Evolutionary conservation across 2,797 vertebrate genomes (phyloP).

Genomic region (Sebastes reedi): DNA sequence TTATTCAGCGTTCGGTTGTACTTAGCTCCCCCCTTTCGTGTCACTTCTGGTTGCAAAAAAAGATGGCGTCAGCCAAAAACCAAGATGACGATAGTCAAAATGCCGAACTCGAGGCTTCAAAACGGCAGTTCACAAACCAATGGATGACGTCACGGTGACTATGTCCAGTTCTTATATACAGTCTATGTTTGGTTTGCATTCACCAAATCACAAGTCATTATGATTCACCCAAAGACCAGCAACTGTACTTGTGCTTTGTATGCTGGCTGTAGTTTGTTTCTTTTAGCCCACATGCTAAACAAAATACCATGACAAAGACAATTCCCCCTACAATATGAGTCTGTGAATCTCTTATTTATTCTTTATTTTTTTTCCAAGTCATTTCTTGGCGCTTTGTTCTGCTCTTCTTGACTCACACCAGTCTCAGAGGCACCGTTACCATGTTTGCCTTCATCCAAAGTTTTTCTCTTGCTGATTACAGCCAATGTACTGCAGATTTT

Average conservation of each 20-base stretch:
- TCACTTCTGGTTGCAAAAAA: not conserved
- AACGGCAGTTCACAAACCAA: not conserved
- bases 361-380: not conserved
- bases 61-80: not conserved
- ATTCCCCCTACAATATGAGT: not conserved
- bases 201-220: conserved; percentile 3
- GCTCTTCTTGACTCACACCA: conserved; percentile 25
- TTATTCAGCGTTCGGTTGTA: not conserved
- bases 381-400: conserved; percentile 19
- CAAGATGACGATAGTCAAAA: not conserved
- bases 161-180: not conserved
- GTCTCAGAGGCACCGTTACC: conserved; percentile 35
- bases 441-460: conserved; percentile 37
- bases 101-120: not conserved
- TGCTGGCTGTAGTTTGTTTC: not conserved
- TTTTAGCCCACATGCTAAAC: not conserved
- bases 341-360: conserved; percentile 12
- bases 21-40: not conserved
- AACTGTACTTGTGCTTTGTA: not conserved
- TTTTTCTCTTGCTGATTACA: conserved; percentile 19
- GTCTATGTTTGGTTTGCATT: not conserved
- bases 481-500: conserved; percentile 8
- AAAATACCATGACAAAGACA: not conserved
- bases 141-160: not conserved
- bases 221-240: not conserved